Base-by-base conservation (phyloP, 2,888 invertebrate genomes). In the Pollenia labialis region DNA sequence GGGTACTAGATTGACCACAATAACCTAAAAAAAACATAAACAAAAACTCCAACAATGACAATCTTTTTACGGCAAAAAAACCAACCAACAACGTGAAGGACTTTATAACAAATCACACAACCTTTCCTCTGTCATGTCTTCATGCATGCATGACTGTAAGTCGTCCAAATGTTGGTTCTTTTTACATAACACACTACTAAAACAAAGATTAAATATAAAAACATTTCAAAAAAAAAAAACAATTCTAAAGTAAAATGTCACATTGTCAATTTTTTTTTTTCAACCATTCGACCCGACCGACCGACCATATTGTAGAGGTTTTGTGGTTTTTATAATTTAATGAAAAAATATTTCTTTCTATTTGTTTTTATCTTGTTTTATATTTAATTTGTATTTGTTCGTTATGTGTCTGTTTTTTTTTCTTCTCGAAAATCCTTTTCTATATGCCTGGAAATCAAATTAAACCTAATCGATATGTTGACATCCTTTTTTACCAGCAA, bases 241-340 rank as follows among this genome's bases (percentile, higher is more conserved):
- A 54, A 62, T 32, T 54, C 66, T 54, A 83, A 87, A 87, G 74
- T 87, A 81, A 87, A 87, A 87, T 87, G 87, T 87, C 84, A 84
- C 62, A 74, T 69, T 81, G 66, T 87, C 77, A 81, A 81, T 60
- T 50, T 81, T 75, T 11, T 71, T 69, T 50, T 69, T 79, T 68
- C 81, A n/a, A 66, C 58, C 76, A 84, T 77, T 23, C 56, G 12
- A 23, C 23, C 42, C 56, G 12, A 23, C 23, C 42, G 18, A 44
- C 23, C 83, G 50, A 84, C 86, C 87, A 87, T 87, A 87, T 87
- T 87, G 81, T 84, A 76, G 80, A 72, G 40, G 77, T 87, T 87
- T 81, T 84, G 87, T 69, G 87, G 87, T 84, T 87, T 83, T 87
- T 58, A 80, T 76, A 81, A 79, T 69, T 56, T 75, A 46, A 14